These are phyloP conservation scores for Thysanoteuthis rhombus DNA, from an alignment of 2,888 invertebrate species.

Conservation along the genomic window DNA sequence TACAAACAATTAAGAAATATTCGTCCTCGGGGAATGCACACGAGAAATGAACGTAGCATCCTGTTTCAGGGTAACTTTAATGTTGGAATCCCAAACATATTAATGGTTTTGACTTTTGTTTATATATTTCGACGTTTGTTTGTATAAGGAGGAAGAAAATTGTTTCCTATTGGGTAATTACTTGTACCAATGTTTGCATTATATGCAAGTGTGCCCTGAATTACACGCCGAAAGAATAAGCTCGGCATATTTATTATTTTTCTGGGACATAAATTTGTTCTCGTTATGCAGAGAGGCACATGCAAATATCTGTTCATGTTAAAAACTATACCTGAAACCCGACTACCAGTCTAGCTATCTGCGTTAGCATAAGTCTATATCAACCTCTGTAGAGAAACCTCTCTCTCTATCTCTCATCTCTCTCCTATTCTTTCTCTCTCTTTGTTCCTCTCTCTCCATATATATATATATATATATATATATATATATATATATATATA, in stretches of 20 bases:
- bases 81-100: not conserved
- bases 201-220: accelerated
- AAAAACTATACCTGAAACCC: not conserved
- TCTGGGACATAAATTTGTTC: not conserved
- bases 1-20: not conserved
- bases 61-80: not conserved
- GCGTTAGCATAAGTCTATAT: not conserved
- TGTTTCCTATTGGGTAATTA: not conserved
- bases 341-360: accelerated
- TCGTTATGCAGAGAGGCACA: not conserved
- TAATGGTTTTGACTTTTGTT: no score
- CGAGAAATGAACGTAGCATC: not conserved
- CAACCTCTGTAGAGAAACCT: no score
- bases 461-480: not conserved
- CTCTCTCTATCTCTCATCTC: no score
- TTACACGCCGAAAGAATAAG: not conserved
- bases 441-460: no score
- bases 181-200: not conserved
- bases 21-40: not conserved
- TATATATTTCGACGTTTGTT: not conserved
- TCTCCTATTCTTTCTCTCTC: no score
- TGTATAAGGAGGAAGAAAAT: not conserved
- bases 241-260: not conserved
- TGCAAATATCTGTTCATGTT: not conserved
- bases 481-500: not conserved